phyloP scores from a whole-genome alignment of 2,113 vertebrate species.

The Barbus barbus region DNA sequence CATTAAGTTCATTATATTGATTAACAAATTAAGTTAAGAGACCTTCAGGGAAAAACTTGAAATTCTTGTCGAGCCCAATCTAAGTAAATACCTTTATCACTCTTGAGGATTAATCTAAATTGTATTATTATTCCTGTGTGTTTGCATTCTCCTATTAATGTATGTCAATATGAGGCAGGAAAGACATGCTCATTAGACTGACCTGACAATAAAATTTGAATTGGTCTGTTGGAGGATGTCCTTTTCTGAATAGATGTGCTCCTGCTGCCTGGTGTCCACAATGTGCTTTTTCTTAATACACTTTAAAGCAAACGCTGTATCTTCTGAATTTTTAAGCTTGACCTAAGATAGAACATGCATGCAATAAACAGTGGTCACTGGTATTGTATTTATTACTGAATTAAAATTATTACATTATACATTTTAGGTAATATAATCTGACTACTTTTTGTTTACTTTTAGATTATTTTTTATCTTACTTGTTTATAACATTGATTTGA shows the following conservation, averaged over 20 bases:
- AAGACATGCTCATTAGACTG: conserved; percentile 48
- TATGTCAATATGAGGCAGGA: background rate
- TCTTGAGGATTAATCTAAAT: background rate
- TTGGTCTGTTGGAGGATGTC: conserved; percentile 84
- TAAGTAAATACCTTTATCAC: background rate
- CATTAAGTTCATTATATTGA: background rate
- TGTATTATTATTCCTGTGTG: background rate
- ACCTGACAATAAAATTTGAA: conserved; percentile 88
- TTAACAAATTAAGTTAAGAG: background rate
- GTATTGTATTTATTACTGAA: no score
- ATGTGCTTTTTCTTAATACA: conserved; percentile 91
- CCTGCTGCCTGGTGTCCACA: conserved; percentile 90
- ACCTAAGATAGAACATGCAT: conserved; percentile 73
- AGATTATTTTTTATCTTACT: no score
- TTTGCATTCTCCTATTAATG: background rate
- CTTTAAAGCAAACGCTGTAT: conserved; percentile 88
- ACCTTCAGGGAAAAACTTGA: background rate
- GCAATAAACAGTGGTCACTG: background rate
- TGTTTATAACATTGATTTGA: no score
- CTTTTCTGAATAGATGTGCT: conserved; percentile 93
- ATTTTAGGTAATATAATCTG: no score
- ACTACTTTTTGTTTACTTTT: no score
- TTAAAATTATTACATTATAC: no score
- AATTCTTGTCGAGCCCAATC: background rate
- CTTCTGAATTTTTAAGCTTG: conserved; percentile 85